Base-by-base conservation (phyloP, 2,888 invertebrate species). In the Andrena flavipes region DNA sequence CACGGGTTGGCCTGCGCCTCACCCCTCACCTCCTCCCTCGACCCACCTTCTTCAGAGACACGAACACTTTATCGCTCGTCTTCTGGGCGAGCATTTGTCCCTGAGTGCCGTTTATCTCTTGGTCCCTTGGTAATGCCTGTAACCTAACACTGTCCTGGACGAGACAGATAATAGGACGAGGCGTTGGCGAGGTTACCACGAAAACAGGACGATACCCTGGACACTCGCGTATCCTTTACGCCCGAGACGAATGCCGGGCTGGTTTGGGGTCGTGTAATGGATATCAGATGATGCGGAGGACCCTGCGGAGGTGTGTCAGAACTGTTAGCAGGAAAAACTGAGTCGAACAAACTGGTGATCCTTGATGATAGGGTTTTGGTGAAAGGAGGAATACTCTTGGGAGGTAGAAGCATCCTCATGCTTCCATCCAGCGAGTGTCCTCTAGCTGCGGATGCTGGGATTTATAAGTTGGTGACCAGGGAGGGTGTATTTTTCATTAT, bases 81-180 rank as follows among this genome's bases (percentile, higher is more conserved):
- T 90, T 82, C 86, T 88, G 88, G 85, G 82, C 87, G 86, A 90
- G 91, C 91, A 92, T 91, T 91, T 87, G 91, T 91, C 84, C 89
- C 87, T 89, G 88, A 91, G 91, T 91, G 88, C 89, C 88, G 90
- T 91, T 91, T 89, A 91, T 91, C 90, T 91, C 87, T 81, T 68
- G 83, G 80, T 80, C 84, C 85, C 86, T 84, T 76, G 88, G 91
- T 91, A 92, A 92, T 91, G 91, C 88, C 88, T 90, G 92, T 92
- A 92, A 92, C 91, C 90, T 87, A 90, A 92, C 91, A 90, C 92
- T 90, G 91, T 89, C 85, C 87, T 76, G 84, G 84, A 87, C 85
- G 86, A 87, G 89, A 89, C 89, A 88, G 90, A 91, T 91, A 91
- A 87, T 87, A 69, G 82, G 77, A 81, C 76, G 76, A 76, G 72